Evolutionary conservation across 2,888 invertebrate genomes (phyloP).

Genomic region (Nymphalis polychloros): DNA sequence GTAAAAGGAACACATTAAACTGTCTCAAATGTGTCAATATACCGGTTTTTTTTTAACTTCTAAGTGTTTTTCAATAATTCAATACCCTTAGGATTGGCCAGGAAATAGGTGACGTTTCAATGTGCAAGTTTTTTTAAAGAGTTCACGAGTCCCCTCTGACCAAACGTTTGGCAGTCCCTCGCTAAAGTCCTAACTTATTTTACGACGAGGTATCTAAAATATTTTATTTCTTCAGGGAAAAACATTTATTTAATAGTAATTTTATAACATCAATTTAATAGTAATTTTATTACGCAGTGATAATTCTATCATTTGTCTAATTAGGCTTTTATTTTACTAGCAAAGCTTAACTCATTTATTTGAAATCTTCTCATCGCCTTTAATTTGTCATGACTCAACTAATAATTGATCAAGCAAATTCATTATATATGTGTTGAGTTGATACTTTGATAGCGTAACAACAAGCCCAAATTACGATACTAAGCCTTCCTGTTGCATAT

Average conservation of each 20-base stretch:
- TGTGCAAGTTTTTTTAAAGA: slow-evolving; percentile 67
- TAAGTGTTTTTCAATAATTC: slow-evolving; percentile 61
- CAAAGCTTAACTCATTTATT: no score
- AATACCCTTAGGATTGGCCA: slow-evolving; percentile 50
- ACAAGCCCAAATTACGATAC: slow-evolving; percentile 40
- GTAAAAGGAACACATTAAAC: no score
- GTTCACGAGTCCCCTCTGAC: slow-evolving; percentile 51
- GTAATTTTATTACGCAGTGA: background rate
- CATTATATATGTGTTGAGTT: background rate
- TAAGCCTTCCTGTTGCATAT: slow-evolving; percentile 53
- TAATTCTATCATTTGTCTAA: no score
- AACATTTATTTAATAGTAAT: background rate
- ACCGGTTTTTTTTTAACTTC: slow-evolving; percentile 13
- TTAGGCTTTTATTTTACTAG: no score
- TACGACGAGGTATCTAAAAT: slow-evolving; percentile 44
- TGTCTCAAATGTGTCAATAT: slow-evolving; percentile 3
- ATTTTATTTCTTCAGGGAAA: slow-evolving; percentile 6
- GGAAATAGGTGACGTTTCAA: slow-evolving; percentile 68
- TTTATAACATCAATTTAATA: background rate
- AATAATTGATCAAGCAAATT: slow-evolving; percentile 2
- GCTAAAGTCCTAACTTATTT: slow-evolving; percentile 52
- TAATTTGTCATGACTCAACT: no score
- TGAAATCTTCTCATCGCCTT: no score
- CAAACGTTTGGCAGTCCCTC: slow-evolving; percentile 37
- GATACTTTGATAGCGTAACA: slow-evolving; percentile 3